Evolutionary conservation across 2,888 invertebrate genomes (phyloP), one percentile per base, ranked within the genome.

Genomic region (Scaptomyza cyrtandrae): DNA sequence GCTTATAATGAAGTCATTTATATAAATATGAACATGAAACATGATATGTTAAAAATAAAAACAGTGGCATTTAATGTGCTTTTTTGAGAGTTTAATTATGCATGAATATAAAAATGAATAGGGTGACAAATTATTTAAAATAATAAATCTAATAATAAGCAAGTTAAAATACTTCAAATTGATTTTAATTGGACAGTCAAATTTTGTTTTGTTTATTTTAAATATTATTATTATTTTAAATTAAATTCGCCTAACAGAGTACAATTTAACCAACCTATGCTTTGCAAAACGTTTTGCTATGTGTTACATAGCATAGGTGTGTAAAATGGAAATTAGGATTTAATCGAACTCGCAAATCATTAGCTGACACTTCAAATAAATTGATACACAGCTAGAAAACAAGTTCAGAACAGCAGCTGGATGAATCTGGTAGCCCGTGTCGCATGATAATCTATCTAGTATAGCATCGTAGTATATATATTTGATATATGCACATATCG

Each of bases 331-430:
- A 53, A 53, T 50, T 41, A 10, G 24, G 43, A 24, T 44, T 58
- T 44, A 59, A 56, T 16, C 55, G 76, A 75, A 52, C 66, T 63
- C 75, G 75, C 76, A 78, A 78, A 78, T 76, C 76, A 76, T 71
- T 54, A 35, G 50, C 43, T 59, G 73, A 61, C 75, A 78, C 61
- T 46, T 67, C 0, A 62, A 71, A 58, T 61, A 53, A 56, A 71
- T 66, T 53, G 35, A 54, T 37, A 56, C 48, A 67, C 44, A 37
- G 41, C 53, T 44, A 39, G 27, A 2, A 59, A 71, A 62, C 72
- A 57, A 62, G 77, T 67, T 71, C 49, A 56, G 56, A 14, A 29
- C 62, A 31, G 63, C 48, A 58, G 48, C 35, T 33, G 43, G 27
- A 1, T 39, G 14, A 50, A 66, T 41, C 50, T 16, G 41, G 68